These are phyloP conservation scores for Porites evermanni DNA, from an alignment of 92 coral and sea anemone species.

Conservation along the genomic window DNA sequence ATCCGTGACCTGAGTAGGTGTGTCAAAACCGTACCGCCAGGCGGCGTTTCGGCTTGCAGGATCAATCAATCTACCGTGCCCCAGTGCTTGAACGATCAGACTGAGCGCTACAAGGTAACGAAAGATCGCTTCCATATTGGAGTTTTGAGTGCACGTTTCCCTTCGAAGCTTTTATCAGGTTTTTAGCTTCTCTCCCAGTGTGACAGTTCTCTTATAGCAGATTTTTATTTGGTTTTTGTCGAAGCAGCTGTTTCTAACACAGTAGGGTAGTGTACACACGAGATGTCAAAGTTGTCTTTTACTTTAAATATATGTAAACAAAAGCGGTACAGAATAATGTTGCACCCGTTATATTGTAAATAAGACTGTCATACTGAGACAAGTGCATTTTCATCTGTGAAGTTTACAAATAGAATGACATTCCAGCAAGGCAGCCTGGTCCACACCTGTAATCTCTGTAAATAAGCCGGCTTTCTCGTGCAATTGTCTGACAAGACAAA, in stretches of 20 bases:
- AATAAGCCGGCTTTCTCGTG: background rate
- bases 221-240: background rate
- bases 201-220: background rate
- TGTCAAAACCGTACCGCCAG: constrained; percentile 69
- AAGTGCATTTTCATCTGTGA: background rate
- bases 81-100: constrained; percentile 45
- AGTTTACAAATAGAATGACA: background rate
- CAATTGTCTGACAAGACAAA: background rate
- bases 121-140: constrained; percentile 21
- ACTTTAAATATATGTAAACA: background rate
- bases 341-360: background rate
- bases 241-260: background rate
- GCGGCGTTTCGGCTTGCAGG: constrained; percentile 82
- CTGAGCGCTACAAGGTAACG: constrained; percentile 21
- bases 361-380: background rate
- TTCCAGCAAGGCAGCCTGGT: background rate
- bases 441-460: background rate
- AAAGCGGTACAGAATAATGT: no score
- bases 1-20: constrained; percentile 61
- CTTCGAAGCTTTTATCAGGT: background rate
- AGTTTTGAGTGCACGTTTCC: background rate
- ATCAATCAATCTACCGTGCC: constrained; percentile 74
- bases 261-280: background rate
- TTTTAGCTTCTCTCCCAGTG: no score
- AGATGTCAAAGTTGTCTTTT: background rate